These are phyloP conservation scores for Amaurobius ferox DNA, from an alignment of 2,888 invertebrate species.

Conservation along the genomic window DNA sequence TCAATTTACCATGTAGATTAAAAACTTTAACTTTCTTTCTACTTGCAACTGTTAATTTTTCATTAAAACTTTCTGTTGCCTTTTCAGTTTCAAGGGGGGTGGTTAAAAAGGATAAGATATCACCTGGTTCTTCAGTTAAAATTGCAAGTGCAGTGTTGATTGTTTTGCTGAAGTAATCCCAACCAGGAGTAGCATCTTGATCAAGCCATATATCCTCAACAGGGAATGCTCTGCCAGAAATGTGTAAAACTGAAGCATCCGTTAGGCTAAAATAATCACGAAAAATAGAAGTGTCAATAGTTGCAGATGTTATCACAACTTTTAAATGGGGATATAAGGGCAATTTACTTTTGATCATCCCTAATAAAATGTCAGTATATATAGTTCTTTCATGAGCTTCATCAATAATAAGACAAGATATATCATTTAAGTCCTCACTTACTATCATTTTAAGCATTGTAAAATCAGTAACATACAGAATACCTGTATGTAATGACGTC, in stretches of 20 bases:
- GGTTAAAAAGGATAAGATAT: conserved; percentile 75
- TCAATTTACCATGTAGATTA: conserved; percentile 75
- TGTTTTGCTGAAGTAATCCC: conserved; percentile 74
- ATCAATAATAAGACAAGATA: conserved; percentile 77
- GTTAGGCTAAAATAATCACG: conserved; percentile 75
- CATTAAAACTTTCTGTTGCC: conserved; percentile 16
- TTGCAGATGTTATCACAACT: conserved; percentile 78
- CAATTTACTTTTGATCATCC: conserved; percentile 76
- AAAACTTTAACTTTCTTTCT: conserved; percentile 33
- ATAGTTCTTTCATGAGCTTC: conserved; percentile 78
- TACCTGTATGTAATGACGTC: conserved; percentile 74
- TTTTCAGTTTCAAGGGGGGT: conserved; percentile 76
- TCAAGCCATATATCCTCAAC: conserved; percentile 76
- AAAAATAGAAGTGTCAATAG: conserved; percentile 77
- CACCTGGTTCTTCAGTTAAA: conserved; percentile 75
- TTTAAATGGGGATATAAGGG: conserved; percentile 75
- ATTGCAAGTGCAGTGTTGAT: conserved; percentile 76
- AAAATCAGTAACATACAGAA: conserved; percentile 77
- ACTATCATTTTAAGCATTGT: conserved; percentile 76
- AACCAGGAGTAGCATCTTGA: conserved; percentile 72
- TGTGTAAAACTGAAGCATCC: conserved; percentile 75
- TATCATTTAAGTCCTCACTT: conserved; percentile 75
- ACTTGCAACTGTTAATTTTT: conserved; percentile 26
- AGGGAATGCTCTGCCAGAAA: conserved; percentile 77
- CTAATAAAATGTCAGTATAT: conserved; percentile 77